Evolutionary conservation across 2,113 vertebrate genomes (phyloP).

Genomic region (Zootoca vivipara): DNA sequence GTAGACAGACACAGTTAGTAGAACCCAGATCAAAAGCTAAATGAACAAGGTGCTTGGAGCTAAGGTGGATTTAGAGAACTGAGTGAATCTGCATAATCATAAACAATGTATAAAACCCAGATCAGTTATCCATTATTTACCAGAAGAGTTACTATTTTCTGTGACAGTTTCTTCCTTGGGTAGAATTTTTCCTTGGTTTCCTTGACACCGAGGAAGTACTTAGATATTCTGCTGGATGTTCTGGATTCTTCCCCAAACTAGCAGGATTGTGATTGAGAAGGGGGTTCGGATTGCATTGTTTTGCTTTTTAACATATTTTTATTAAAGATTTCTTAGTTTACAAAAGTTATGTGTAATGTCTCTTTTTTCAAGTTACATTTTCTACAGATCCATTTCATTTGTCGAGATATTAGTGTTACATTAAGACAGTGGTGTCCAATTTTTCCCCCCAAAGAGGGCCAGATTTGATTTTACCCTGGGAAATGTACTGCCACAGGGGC

Average conservation of each 20-base stretch:
- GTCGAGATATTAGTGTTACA: no score
- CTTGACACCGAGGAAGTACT: background rate
- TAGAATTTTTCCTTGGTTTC: background rate
- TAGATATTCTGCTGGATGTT: background rate
- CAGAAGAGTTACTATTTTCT: background rate
- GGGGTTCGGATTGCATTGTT: background rate
- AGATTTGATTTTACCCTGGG: no score
- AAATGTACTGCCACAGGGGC: no score
- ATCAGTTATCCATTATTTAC: no score
- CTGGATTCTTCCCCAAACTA: background rate
- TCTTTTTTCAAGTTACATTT: no score
- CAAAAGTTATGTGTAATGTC: no score
- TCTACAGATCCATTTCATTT: no score
- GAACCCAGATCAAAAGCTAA: constrained; percentile 20
- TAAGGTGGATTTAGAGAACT: background rate
- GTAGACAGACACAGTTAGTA: background rate
- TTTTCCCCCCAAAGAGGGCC: no score
- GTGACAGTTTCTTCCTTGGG: no score
- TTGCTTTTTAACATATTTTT: no score
- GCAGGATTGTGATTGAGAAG: background rate
- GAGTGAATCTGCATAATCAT: background rate
- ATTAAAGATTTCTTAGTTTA: no score
- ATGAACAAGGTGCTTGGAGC: fast-evolving
- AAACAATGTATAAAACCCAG: background rate
- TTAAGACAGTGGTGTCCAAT: no score